phyloP scores from a whole-genome alignment of 2,888 invertebrate species.

The Ectobius pallidus region DNA sequence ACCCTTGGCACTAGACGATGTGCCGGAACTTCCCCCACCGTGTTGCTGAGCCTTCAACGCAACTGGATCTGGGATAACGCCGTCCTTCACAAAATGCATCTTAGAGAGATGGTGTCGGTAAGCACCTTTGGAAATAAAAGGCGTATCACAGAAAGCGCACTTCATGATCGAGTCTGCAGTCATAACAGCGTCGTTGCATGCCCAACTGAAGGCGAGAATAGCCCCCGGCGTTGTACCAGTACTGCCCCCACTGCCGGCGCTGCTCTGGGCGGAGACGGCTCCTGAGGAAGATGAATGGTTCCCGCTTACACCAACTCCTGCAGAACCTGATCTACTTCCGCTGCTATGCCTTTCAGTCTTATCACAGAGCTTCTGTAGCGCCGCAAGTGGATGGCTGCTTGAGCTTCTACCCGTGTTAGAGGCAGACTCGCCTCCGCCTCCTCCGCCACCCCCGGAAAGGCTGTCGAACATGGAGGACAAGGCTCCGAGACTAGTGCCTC shows the following conservation, averaged over 20 bases:
- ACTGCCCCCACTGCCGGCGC: conserved; percentile 47
- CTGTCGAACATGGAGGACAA: conserved; percentile 91
- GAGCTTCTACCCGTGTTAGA: conserved; percentile 64
- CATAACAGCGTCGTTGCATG: conserved; percentile 90
- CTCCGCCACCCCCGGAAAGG: conserved; percentile 65
- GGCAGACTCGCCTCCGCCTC: conserved; percentile 46
- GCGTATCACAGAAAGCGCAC: conserved; percentile 93
- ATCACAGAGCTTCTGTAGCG: conserved; percentile 93
- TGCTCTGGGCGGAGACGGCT: conserved; percentile 49
- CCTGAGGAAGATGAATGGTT: conserved; percentile 50
- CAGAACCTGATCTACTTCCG: conserved; percentile 48
- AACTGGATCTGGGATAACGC: conserved; percentile 79
- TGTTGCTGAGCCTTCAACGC: conserved; percentile 63
- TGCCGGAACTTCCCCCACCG: conserved; percentile 48
- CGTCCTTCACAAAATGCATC: conserved; percentile 94
- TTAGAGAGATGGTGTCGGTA: conserved; percentile 95
- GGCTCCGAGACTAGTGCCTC: conserved; percentile 70
- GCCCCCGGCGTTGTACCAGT: conserved; percentile 66
- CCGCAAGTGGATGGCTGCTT: conserved; percentile 90
- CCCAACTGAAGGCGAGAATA: conserved; percentile 91
- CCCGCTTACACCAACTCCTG: conserved; percentile 54
- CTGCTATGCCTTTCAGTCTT: conserved; percentile 79
- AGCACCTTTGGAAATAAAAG: conserved; percentile 95
- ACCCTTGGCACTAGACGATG: conserved; percentile 48
- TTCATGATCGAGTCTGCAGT: conserved; percentile 89